These are phyloP conservation scores for Hirtodrosophila trivittata DNA, from an alignment of 2,888 invertebrate genomes.

Conservation along the genomic window DNA sequence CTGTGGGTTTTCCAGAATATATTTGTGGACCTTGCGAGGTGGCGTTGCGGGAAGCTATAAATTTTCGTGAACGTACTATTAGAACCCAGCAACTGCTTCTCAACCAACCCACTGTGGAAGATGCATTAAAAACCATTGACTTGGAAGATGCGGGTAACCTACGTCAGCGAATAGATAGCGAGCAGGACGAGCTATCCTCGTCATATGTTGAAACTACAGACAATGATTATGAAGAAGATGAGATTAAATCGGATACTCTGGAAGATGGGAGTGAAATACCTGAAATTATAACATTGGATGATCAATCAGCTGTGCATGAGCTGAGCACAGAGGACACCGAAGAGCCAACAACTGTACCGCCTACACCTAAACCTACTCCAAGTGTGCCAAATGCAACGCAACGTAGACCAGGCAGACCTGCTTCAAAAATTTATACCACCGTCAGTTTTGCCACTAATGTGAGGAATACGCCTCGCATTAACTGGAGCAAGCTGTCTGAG, in stretches of 20 bases:
- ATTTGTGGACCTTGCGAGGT: slow-evolving; percentile 65
- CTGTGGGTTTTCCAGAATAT: slow-evolving; percentile 36
- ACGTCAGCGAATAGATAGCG: background rate
- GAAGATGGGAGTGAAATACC: background rate
- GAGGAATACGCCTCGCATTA: slow-evolving; percentile 47
- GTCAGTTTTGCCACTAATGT: slow-evolving; percentile 51
- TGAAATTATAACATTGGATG: background rate
- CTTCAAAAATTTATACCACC: slow-evolving; percentile 29
- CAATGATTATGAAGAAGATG: slow-evolving; percentile 8
- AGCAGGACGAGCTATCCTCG: background rate
- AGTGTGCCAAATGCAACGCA: background rate
- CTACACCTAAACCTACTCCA: background rate
- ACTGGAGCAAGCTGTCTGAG: slow-evolving; percentile 63
- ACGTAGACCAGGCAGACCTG: background rate
- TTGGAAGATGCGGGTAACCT: slow-evolving; percentile 25
- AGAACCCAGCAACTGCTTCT: slow-evolving; percentile 56
- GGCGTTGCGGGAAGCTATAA: slow-evolving; percentile 53
- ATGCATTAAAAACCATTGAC: slow-evolving; percentile 38
- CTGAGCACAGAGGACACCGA: slow-evolving; percentile 6
- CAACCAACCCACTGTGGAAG: slow-evolving; percentile 6
- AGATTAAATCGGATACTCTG: background rate
- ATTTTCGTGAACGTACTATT: slow-evolving; percentile 63
- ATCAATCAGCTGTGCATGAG: background rate
- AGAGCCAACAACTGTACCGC: background rate
- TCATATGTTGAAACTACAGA: slow-evolving; percentile 14